Base-by-base conservation (phyloP, 2,797 vertebrate genomes). In the Hypotaenidia philippensis region DNA sequence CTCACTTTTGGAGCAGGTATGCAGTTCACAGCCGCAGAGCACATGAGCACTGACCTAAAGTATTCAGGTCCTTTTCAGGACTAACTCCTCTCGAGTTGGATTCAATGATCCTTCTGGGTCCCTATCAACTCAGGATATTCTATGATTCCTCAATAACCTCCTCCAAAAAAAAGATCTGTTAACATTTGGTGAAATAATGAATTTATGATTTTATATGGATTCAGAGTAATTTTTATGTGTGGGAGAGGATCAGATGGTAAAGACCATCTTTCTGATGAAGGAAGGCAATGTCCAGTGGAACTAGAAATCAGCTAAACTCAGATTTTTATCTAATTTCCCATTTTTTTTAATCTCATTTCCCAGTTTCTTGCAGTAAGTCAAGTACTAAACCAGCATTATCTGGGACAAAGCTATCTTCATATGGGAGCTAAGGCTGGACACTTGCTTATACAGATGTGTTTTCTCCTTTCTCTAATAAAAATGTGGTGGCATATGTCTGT, bases 401-500 rank as follows among this genome's bases (percentile, higher is more conserved):
- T 14, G 26, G 31, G 68, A 27, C 22, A 79, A 22, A 75, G 45
- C 10, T 1, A 0, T n/a, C 52, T 34, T 57, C 27, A 14, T 4
- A 23, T 23, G 11, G 41, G 18, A 68, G 31, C 59, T 11, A 23
- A 44, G 23, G 52, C 13, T 83, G 34, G 10, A 5, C 57, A 15
- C 61, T 80, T 86, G 72, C 59, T 19, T 6, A 29, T 5, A 45
- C 31, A 82, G 29, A 78, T 0, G 0, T 6, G 12, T 4, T 44
- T 78, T 38, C 23, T n/a, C 14, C 29, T 45, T 64, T 64, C 45
- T 38, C n/a, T 81, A 68, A 1, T 8, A 57, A 27, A 52, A 61
- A 41, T 9, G 10, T 0, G 0, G 9, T 17, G 25, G 25, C 13
- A 5, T 23, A 6, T 22, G 22, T 56, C 41, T 56, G 10, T 10